Evolutionary conservation across 2,888 invertebrate species (phyloP), one percentile per base, ranked within the genome.

Genomic region (Poecilus cupreus): DNA sequence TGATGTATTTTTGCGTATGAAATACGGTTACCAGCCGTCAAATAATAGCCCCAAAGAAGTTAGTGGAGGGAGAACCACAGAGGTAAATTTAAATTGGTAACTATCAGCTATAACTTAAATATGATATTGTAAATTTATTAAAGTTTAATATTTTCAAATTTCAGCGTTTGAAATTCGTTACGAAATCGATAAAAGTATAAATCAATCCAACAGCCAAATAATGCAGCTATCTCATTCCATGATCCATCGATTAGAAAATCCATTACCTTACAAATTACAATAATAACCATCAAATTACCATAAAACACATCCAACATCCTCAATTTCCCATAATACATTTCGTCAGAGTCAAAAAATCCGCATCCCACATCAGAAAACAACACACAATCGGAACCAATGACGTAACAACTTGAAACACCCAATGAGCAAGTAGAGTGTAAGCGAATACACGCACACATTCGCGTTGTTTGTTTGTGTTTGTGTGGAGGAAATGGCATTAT

Each of bases 401-500:
- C 64, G 64, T 68, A 68, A 68, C 37, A 22, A 10, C 13, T 8
- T 32, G 37, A 68, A 18, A 68, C 64, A 68, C 37, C 64, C 64
- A 68, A 68, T 68, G 64, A 39, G 37, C 39, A 68, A 68, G 64
- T 68, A 68, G 39, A 68, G 32, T 68, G 18, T 68, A 37, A 68
- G 64, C 64, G 37, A 68, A 68, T 68, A 10, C 16, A 22, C 72
- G 20, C 16, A 70, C n/a, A 72, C 24, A 22, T 6, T 43, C 11
- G 13, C 46, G 54, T 22, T 60, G 68, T 37, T n/a, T 68, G 68
- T 68, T 16, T 68, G 32, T 26, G 74, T 75, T n/a, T 51, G 26
- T 32, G 75, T 75, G 57, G 54, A 72, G 64, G 72, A 72, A 80
- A 72, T 54, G 72, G 70, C 54, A 39, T 54, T 72, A 80, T 88